A percentile compares a stretch with the other conserved stretches of the same genome.
Conservation (phyloP, 2,888 invertebrate genomes). For the Tachina lurida region DNA sequence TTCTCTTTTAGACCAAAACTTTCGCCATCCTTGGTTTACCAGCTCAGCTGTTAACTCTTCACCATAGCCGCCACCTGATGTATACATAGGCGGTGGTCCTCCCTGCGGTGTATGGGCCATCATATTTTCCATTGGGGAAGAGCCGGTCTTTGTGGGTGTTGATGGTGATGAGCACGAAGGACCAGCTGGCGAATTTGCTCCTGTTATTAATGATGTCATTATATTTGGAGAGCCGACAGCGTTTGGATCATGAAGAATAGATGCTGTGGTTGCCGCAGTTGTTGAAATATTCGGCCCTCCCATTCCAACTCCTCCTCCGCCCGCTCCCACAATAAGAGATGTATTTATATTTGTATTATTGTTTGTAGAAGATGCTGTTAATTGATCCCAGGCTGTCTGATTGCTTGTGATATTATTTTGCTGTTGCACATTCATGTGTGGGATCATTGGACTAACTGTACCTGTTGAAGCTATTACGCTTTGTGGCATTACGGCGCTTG, state of each 20-base stretch:
- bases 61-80: constrained; percentile 78
- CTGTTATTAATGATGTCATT: constrained; percentile 72
- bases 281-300: constrained; percentile 18
- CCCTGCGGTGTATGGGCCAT: constrained; percentile 82
- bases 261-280: constrained; percentile 71
- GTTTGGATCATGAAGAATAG: constrained; percentile 64
- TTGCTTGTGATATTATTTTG: constrained; percentile 74
- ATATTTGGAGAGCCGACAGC: constrained; percentile 47
- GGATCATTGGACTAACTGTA: constrained; percentile 77
- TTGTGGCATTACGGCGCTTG: constrained; percentile 73
- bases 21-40: constrained; percentile 95
- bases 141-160: constrained; percentile 80
- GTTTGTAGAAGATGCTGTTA: constrained; percentile 80
- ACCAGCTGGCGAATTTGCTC: constrained; percentile 78
- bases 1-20: constrained; percentile 98
- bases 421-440: constrained; percentile 75
- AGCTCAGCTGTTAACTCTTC: constrained; percentile 82
- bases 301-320: constrained; percentile 53
- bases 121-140: constrained; percentile 78
- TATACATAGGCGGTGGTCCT: constrained; percentile 78
- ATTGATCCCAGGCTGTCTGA: constrained; percentile 83
- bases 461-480: constrained; percentile 79
- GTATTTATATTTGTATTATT: constrained; percentile 70
- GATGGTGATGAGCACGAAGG: constrained; percentile 80
- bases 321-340: constrained; percentile 52